These are phyloP conservation scores for Phorcus lineatus DNA, from an alignment of 2,888 invertebrate species.

Conservation along the genomic window DNA sequence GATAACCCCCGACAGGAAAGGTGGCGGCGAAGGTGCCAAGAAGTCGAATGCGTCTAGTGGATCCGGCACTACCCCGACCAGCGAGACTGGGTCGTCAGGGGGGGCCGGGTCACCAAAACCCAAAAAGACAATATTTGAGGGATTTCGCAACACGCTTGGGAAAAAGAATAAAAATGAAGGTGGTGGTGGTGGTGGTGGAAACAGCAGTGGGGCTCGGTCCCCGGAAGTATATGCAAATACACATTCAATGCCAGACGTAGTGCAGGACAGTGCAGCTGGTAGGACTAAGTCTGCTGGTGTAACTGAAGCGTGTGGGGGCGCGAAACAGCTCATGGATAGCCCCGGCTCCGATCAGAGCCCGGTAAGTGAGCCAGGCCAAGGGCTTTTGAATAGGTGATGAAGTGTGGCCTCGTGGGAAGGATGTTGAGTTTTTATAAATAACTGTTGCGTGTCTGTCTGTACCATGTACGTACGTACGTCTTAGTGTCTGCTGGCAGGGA, in stretches of 20 bases:
- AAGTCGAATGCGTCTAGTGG: slow-evolving; percentile 29
- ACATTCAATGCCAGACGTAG: slow-evolving; percentile 50
- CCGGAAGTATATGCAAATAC: slow-evolving; percentile 43
- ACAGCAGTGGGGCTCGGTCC: slow-evolving; percentile 30
- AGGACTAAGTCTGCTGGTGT: slow-evolving; percentile 33
- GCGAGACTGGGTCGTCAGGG: slow-evolving; percentile 26
- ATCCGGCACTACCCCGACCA: not conserved
- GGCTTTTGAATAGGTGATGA: slow-evolving; percentile 43
- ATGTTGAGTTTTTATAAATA: slow-evolving; percentile 21
- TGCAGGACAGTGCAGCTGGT: slow-evolving; percentile 40
- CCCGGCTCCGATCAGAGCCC: slow-evolving; percentile 52
- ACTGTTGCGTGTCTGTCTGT: slow-evolving; percentile 26
- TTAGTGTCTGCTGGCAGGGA: slow-evolving; percentile 1
- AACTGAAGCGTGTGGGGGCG: slow-evolving; percentile 38
- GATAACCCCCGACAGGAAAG: slow-evolving; percentile 27
- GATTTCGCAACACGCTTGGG: slow-evolving; percentile 80
- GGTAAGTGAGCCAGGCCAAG: slow-evolving; percentile 53
- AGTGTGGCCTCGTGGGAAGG: slow-evolving; percentile 22
- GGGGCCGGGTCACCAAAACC: slow-evolving; percentile 74
- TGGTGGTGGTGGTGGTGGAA: slow-evolving; percentile 44
- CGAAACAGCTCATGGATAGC: slow-evolving; percentile 42
- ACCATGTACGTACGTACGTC: slow-evolving; percentile 12
- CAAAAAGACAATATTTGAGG: slow-evolving; percentile 79
- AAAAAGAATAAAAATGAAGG: slow-evolving; percentile 77
- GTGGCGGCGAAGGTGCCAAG: slow-evolving; percentile 30